Evolutionary conservation across 2,888 invertebrate genomes (phyloP).

Genomic region (Dicycla oo): DNA sequence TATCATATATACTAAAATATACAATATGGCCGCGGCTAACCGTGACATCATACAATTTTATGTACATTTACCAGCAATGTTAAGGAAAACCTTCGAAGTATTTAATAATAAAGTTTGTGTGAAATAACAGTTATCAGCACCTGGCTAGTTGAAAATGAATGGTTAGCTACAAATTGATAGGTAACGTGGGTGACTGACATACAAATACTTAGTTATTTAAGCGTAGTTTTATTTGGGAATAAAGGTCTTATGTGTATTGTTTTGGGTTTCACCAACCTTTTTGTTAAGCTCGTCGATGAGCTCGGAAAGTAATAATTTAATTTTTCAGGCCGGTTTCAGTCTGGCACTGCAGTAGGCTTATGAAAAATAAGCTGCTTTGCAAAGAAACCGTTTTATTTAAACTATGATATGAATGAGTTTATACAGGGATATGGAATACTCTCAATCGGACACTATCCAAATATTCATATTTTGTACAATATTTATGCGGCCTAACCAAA

Average conservation of each 20-base stretch:
- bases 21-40: conserved; percentile 9
- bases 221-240: conserved; percentile 7
- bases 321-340: background rate
- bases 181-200: conserved; percentile 38
- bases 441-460: too few relatives aligned
- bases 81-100: conserved; percentile 18
- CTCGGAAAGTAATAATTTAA: background rate
- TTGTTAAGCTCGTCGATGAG: background rate
- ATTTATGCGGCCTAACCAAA: too few relatives aligned
- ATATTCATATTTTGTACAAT: too few relatives aligned
- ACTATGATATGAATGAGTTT: too few relatives aligned
- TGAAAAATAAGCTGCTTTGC: background rate
- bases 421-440: too few relatives aligned
- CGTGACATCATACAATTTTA: conserved; percentile 31
- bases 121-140: conserved; percentile 50
- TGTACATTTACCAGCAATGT: conserved; percentile 2
- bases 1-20: conserved; percentile 14
- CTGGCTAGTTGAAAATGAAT: conserved; percentile 47
- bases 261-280: conserved; percentile 16
- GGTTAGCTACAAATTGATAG: conserved; percentile 51
- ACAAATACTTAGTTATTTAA: conserved; percentile 36
- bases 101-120: conserved; percentile 54
- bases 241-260: background rate
- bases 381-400: background rate
- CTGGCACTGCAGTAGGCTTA: background rate